Conservation (phyloP, 1,140 invertebrate species). For the Caenorhabditis remanei region DNA sequence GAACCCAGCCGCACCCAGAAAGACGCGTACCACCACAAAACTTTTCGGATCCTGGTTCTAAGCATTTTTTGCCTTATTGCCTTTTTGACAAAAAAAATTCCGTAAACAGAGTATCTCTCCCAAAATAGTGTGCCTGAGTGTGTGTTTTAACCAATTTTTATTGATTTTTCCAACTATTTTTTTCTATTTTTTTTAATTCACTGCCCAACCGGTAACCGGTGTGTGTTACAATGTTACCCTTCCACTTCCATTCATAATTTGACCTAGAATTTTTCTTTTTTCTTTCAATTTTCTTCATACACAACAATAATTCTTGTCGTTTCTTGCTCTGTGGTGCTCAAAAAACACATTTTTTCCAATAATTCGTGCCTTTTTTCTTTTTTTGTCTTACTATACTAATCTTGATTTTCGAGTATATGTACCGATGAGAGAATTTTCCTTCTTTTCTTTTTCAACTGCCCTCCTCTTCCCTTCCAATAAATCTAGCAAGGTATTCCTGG, state of each 20-base stretch:
- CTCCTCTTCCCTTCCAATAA: conserved; percentile 16
- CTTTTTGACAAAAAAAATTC: not conserved
- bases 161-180: not conserved
- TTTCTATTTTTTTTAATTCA: conserved; percentile 5
- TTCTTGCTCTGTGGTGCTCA: conserved; percentile 47
- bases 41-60: conserved; percentile 72
- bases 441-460: not conserved
- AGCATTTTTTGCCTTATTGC: not conserved
- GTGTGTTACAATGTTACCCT: conserved; percentile 2
- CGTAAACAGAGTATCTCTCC: not conserved
- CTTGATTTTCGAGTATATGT: conserved; percentile 39
- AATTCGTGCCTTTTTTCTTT: not conserved
- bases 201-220: conserved; percentile 50
- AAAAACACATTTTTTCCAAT: not conserved
- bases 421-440: conserved; percentile 11
- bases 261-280: not conserved
- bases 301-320: conserved; percentile 10
- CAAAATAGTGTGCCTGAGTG: conserved; percentile 24
- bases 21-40: conserved; percentile 19
- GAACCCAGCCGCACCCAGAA: not conserved
- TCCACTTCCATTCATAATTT: not conserved
- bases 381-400: not conserved
- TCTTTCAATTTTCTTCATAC: not conserved
- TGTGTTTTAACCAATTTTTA: conserved; percentile 46
- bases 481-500: conserved; percentile 44